phyloP scores from a whole-genome alignment of 2,797 vertebrate species.

The Neoniphon sammara region DNA sequence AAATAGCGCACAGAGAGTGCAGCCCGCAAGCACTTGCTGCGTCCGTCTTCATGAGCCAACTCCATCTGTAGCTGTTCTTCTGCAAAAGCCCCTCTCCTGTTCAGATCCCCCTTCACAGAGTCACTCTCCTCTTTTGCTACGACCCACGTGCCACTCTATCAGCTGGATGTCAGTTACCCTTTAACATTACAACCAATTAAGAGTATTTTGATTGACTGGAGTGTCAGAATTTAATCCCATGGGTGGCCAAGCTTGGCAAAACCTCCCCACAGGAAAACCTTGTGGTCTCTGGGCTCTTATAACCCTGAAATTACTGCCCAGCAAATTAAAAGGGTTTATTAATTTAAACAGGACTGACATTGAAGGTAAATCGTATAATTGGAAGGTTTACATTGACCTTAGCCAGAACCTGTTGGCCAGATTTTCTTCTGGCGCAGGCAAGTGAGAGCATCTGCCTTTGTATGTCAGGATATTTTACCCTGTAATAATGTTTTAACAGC shows the following conservation, averaged over 20 bases:
- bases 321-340: conserved; percentile 73
- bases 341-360: conserved; percentile 62
- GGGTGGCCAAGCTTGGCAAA: conserved; percentile 65
- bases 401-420: conserved; percentile 14
- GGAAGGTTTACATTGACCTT: conserved; percentile 39
- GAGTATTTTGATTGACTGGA: conserved; percentile 38
- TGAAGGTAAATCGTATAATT: conserved; percentile 51
- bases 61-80: conserved; percentile 40
- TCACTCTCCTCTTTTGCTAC: conserved; percentile 16
- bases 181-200: conserved; percentile 28
- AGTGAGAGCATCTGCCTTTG: conserved; percentile 54
- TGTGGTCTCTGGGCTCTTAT: conserved; percentile 42
- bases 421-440: conserved; percentile 15
- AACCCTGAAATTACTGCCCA: conserved; percentile 50
- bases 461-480: conserved; percentile 4
- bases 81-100: conserved; percentile 23
- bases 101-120: neutral
- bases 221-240: conserved; percentile 43
- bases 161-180: conserved; percentile 40
- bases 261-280: conserved; percentile 42
- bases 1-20: conserved; percentile 73
- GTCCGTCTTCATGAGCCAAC: conserved; percentile 61
- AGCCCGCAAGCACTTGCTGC: conserved; percentile 78
- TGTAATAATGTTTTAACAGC: neutral
- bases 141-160: conserved; percentile 44